Conservation (phyloP, 2,797 vertebrate species). For the Dryobates pubescens region DNA sequence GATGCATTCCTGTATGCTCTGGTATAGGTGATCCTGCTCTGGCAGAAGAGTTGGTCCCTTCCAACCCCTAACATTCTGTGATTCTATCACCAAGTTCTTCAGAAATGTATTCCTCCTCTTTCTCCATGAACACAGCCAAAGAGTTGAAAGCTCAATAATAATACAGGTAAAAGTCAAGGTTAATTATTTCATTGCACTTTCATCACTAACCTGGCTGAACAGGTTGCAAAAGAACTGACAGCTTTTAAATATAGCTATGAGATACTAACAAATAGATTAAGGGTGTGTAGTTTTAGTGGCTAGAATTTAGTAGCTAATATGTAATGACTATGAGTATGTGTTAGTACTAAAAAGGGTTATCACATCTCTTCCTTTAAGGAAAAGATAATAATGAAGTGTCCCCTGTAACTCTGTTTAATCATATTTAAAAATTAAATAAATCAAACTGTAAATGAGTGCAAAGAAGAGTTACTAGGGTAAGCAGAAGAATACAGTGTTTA, state of each 20-base stretch:
- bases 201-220: background rate
- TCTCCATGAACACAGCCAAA: background rate
- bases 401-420: background rate
- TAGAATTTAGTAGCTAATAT: background rate
- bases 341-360: background rate
- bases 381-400: rapidly evolving
- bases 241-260: background rate
- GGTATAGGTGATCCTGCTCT: too few species aligned
- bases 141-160: background rate
- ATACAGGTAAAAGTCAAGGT: background rate
- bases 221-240: background rate
- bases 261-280: background rate
- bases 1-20: too few species aligned
- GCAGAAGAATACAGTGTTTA: background rate
- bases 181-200: background rate
- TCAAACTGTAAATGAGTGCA: background rate
- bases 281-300: background rate
- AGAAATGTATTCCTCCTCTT: background rate
- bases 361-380: background rate
- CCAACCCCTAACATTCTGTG: too few species aligned
- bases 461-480: background rate
- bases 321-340: background rate
- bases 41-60: too few species aligned
- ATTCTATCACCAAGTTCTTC: background rate
- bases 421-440: background rate